Conservation (phyloP, 2,797 vertebrate species). For the Dipus sagitta region DNA sequence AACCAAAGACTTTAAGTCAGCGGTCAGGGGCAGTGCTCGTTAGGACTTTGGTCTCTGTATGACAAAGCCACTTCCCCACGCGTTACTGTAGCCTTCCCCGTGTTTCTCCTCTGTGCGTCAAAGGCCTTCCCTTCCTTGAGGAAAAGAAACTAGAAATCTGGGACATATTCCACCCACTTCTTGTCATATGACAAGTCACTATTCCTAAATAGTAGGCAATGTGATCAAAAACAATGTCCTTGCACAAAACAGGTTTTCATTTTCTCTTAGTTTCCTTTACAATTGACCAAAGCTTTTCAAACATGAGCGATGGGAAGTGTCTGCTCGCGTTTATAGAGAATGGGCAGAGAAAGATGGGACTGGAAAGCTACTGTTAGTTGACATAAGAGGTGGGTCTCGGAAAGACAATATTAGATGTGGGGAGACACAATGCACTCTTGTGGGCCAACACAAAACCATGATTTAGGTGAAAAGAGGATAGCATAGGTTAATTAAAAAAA, state of each 20-base stretch:
- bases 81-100: slow-evolving; percentile 69
- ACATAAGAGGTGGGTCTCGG: slow-evolving; percentile 25
- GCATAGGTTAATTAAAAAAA: too few species aligned
- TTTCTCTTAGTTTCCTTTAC: slow-evolving; percentile 50
- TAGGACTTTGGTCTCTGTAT: slow-evolving; percentile 85
- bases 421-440: slow-evolving; percentile 75
- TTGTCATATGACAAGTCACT: slow-evolving; percentile 66
- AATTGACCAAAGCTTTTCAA: slow-evolving; percentile 64
- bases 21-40: slow-evolving; percentile 86
- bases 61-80: slow-evolving; percentile 80
- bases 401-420: slow-evolving; percentile 56
- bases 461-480: neutral
- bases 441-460: slow-evolving; percentile 68
- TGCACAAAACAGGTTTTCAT: neutral
- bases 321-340: slow-evolving; percentile 53
- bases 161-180: slow-evolving; percentile 67
- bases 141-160: slow-evolving; percentile 69
- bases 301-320: slow-evolving; percentile 63
- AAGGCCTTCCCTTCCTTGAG: slow-evolving; percentile 65
- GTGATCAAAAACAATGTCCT: neutral
- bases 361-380: neutral
- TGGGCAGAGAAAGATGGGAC: slow-evolving; percentile 37
- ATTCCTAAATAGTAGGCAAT: neutral
- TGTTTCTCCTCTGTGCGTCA: slow-evolving; percentile 67
- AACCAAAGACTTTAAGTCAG: slow-evolving; percentile 77